These are phyloP conservation scores for Sesia apiformis DNA, from an alignment of 2,888 invertebrate species.

Conservation along the genomic window DNA sequence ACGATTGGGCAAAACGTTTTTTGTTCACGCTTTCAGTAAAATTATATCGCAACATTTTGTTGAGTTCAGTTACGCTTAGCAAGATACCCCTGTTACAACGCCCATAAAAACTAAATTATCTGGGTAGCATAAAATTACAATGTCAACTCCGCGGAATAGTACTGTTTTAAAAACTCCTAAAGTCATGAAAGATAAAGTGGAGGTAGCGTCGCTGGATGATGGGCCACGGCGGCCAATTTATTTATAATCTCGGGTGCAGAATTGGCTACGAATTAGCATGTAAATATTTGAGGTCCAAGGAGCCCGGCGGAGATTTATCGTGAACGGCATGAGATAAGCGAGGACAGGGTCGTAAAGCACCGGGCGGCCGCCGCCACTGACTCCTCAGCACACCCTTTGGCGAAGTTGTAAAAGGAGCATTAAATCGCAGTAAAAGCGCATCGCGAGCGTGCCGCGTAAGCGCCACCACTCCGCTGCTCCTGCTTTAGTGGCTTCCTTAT, in stretches of 20 bases:
- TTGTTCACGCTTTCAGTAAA: no score
- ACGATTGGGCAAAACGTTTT: no score
- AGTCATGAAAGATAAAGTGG: constrained; percentile 66
- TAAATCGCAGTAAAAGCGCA: constrained; percentile 74
- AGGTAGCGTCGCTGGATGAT: constrained; percentile 45
- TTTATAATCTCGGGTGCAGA: constrained; percentile 71
- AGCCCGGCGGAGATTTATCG: constrained; percentile 68
- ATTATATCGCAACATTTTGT: not conserved
- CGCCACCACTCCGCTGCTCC: constrained; percentile 23
- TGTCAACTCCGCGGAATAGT: constrained; percentile 36
- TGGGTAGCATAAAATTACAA: constrained; percentile 57
- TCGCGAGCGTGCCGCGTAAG: constrained; percentile 20
- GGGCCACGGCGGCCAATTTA: constrained; percentile 57
- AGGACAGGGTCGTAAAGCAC: constrained; percentile 63
- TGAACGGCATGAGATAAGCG: constrained; percentile 63
- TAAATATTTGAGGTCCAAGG: constrained; percentile 73
- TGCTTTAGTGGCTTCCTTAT: constrained; percentile 65
- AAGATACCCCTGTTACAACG: constrained; percentile 13
- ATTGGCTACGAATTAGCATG: constrained; percentile 72
- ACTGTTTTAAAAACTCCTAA: constrained; percentile 56
- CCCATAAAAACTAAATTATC: constrained; percentile 52
- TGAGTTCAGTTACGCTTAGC: constrained; percentile 10
- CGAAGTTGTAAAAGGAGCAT: constrained; percentile 72
- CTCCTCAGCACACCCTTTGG: constrained; percentile 59
- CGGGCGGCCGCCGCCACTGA: constrained; percentile 28